A percentile compares a stretch with the other conserved stretches of the same genome.
phyloP scores from a whole-genome alignment of 2,113 vertebrate genomes.

The Lontra canadensis region DNA sequence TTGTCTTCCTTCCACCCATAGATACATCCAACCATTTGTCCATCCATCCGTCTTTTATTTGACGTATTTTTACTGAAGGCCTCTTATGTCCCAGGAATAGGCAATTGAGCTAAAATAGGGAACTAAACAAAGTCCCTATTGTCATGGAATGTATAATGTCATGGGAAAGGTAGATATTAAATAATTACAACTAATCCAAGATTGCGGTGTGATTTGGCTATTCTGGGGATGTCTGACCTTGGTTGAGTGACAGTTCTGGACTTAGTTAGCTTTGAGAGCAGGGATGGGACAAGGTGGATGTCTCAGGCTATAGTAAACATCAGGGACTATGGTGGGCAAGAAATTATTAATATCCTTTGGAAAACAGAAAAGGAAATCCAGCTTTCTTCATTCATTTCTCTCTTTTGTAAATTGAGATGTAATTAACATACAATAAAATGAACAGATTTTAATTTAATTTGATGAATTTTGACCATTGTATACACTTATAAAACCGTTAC shows the following conservation, averaged over 20 bases:
- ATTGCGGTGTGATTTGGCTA: background rate
- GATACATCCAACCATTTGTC: background rate
- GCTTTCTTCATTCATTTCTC: background rate
- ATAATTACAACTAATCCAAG: background rate
- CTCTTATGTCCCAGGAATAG: background rate
- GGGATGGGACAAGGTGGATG: background rate
- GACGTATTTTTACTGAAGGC: background rate
- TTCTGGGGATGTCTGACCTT: background rate
- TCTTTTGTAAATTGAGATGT: background rate
- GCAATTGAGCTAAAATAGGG: background rate
- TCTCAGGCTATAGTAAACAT: background rate
- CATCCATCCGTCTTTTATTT: background rate
- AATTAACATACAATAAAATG: background rate
- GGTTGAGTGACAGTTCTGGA: background rate
- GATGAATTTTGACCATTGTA: background rate
- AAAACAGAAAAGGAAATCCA: background rate
- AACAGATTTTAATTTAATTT: background rate
- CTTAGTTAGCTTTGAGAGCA: background rate
- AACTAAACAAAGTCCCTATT: background rate
- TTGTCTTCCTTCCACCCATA: background rate
- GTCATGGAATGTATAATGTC: background rate
- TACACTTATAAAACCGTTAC: background rate
- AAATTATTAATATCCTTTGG: background rate
- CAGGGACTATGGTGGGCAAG: background rate
- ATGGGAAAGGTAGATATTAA: background rate